Evolutionary conservation across 92 coral and sea anemone genomes (phyloP), one percentile per base, ranked within the genome.

Genomic region (Porites cylindrica): DNA sequence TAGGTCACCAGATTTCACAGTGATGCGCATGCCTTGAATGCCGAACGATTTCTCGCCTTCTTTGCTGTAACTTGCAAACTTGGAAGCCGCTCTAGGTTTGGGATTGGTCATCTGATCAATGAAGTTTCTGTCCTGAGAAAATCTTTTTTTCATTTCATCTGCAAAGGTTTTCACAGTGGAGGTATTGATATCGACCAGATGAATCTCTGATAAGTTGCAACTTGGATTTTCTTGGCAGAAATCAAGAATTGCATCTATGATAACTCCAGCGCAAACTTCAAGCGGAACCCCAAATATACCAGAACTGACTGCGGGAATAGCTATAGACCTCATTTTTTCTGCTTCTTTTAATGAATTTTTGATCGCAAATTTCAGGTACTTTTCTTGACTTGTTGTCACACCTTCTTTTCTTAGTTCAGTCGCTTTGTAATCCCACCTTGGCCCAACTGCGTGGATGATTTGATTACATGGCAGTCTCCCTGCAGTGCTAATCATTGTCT

Each of bases 381-480:
- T 76, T 72, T 90, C 92, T 43, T 90, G 75, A 18, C 38, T 71
- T 18, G 74, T 78, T 2, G 21, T 67, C 6, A 26, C 10, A 10
- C 29, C 80, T 61, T 13, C 79, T 52, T 23, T 52, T 56, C 43
- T 53, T 8, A 12, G 32, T 12, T 29, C 21, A 11, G 70, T 18
- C 2, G 87, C 87, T 4, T 0, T 4, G 11, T 7, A 0, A 83
- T 61, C 72, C 87, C 87, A 83, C 17, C 10, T 78, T 6, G 96
- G 95, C 3, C 98, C 91, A 1, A 90, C 91, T 7, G 91, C 93
- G 59, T 94, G 98, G 76, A 94, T 80, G 18, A 94, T 70, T 8
- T 79, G n/a, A 14, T 88, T 83, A 69, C 96, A 95, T 3, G 94
- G 96, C 3, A 95, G 86, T 52, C 61, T 95, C 24, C 94, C 94